These are phyloP conservation scores for Chrysogorgia sp. DNA, from an alignment of 92 coral and sea anemone genomes.

Conservation along the genomic window DNA sequence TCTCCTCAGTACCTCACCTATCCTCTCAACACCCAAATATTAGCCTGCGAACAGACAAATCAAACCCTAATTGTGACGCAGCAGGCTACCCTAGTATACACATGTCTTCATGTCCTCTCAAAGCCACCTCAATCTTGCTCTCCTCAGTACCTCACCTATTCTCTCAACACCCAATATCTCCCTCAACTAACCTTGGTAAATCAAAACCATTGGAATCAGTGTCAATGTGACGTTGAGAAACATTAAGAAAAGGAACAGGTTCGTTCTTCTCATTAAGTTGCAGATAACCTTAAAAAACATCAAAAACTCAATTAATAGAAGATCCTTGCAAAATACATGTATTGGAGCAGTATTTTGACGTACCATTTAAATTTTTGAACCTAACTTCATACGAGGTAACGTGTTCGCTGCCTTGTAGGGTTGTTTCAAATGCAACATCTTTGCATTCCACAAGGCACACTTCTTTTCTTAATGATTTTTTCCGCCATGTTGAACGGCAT, in stretches of 20 bases:
- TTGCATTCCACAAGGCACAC: conserved; percentile 69
- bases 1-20: too few relatives aligned
- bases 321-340: too few relatives aligned
- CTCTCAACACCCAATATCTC: too few relatives aligned
- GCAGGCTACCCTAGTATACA: too few relatives aligned
- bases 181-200: conserved; percentile 99
- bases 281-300: conserved; percentile 61
- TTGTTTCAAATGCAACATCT: conserved; percentile 78
- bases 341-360: too few relatives aligned
- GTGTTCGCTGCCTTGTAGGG: conserved; percentile 66
- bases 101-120: too few relatives aligned
- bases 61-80: too few relatives aligned
- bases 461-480: conserved; percentile 84
- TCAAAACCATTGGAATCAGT: conserved; percentile 85
- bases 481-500: conserved; percentile 74
- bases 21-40: too few relatives aligned
- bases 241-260: conserved; percentile 70
- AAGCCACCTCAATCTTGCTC: too few relatives aligned
- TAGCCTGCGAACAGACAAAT: too few relatives aligned
- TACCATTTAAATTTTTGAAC: conserved; percentile 84
- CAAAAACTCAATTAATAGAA: not conserved
- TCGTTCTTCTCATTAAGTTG: conserved; percentile 52
- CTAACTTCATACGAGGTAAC: conserved; percentile 65
- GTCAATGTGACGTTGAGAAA: conserved; percentile 71
- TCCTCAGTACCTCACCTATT: too few relatives aligned